Evolutionary conservation across 2,113 vertebrate genomes (phyloP).

Genomic region (Eidolon helvum): DNA sequence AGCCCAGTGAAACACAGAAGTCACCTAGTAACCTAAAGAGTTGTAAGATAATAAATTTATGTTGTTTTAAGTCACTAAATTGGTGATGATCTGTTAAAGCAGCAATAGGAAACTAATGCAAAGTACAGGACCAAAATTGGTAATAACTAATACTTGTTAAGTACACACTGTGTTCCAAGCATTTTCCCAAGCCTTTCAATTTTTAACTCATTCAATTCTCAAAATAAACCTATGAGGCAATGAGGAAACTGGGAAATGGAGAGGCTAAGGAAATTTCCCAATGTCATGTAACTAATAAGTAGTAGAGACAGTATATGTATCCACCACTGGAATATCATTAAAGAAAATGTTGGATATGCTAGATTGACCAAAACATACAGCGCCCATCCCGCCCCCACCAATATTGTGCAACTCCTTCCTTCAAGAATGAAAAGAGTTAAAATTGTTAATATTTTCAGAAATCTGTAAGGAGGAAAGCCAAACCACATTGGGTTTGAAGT

Average conservation of each 20-base stretch:
- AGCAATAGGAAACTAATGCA: neutral
- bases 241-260: neutral
- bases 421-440: neutral
- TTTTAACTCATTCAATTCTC: neutral
- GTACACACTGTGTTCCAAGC: neutral
- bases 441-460: neutral
- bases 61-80: neutral
- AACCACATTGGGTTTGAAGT: neutral
- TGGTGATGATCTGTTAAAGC: neutral
- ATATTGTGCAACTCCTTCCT: neutral
- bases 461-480: neutral
- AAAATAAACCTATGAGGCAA: neutral
- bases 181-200: neutral
- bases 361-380: neutral
- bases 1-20: neutral
- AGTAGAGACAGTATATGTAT: neutral
- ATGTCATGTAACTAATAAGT: neutral
- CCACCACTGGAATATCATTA: neutral
- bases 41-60: neutral
- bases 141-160: neutral
- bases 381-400: neutral
- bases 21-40: neutral
- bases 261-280: neutral
- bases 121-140: neutral
- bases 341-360: neutral